Percentiles rank a stretch among this genome's conserved stretches.
Conservation (phyloP, 2,888 invertebrate species). For the Drosophila melanosoma region DNA sequence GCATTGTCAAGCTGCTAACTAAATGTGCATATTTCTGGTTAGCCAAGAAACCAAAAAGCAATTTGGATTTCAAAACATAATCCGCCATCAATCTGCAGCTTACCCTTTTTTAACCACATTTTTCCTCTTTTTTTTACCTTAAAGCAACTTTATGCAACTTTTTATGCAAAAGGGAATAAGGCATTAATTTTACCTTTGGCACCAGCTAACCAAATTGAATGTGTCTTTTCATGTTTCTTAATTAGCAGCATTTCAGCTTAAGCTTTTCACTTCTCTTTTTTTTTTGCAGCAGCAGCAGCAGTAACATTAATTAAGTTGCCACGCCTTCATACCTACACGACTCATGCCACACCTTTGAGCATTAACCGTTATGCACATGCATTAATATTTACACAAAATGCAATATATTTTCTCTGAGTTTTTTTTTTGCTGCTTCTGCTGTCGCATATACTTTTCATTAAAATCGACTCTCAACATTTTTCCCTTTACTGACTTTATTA, state of each 20-base stretch:
- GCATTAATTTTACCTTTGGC: background rate
- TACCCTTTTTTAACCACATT: background rate
- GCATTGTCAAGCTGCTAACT: slow-evolving; percentile 65
- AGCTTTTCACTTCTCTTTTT: background rate
- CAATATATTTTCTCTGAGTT: background rate
- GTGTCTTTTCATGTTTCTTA: background rate
- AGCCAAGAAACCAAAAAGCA: slow-evolving; percentile 35
- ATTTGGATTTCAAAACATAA: slow-evolving; percentile 37
- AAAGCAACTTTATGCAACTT: background rate
- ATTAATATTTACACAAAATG: slow-evolving; percentile 1
- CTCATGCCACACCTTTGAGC: background rate
- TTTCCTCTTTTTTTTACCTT: background rate
- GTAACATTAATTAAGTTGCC: slow-evolving; percentile 5
- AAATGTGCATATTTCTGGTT: slow-evolving; percentile 71
- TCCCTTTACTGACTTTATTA: slow-evolving; percentile 36
- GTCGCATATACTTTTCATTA: slow-evolving; percentile 22
- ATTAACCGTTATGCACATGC: slow-evolving; percentile 9
- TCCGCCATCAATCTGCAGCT: background rate
- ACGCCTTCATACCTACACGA: background rate
- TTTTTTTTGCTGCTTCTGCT: background rate
- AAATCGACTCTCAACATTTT: slow-evolving; percentile 41
- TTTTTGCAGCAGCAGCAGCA: background rate
- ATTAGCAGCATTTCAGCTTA: slow-evolving; percentile 13
- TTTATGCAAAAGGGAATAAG: background rate
- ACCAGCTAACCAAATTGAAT: background rate